Conservation (phyloP, 2,797 vertebrate genomes). For the Bufotes viridis region DNA sequence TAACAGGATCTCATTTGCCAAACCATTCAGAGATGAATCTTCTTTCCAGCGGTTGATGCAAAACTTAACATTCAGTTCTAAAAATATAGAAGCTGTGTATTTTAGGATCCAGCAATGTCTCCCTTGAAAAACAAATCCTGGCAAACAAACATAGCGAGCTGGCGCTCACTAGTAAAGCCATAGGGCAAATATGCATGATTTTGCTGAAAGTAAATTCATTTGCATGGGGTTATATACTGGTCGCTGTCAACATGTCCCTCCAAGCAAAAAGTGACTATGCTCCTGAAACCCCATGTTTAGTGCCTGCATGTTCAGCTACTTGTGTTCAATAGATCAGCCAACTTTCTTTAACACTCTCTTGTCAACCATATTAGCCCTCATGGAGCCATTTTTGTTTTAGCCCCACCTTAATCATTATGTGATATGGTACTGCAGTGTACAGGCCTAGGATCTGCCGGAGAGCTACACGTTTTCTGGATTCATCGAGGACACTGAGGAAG, state of each 20-base stretch:
- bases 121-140: conserved; percentile 4
- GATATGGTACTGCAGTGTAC: no score
- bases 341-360: neutral
- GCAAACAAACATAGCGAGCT: conserved; percentile 5
- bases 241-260: neutral
- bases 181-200: neutral
- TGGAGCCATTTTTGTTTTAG: no score
- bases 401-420: neutral
- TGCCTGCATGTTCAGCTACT: neutral
- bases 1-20: conserved; percentile 33
- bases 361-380: neutral
- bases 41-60: conserved; percentile 21
- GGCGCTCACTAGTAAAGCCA: conserved; percentile 19
- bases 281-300: neutral
- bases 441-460: no score
- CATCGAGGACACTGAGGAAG: no score
- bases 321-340: neutral
- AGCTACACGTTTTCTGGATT: no score
- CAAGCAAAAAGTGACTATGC: neutral
- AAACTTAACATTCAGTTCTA: conserved; percentile 26
- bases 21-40: conserved; percentile 23
- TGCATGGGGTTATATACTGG: neutral
- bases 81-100: conserved; percentile 24
- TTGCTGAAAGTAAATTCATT: neutral
- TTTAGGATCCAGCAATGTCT: conserved; percentile 13